phyloP scores from a whole-genome alignment of 1,140 invertebrate genomes.

The Drosophila eugracilis region DNA sequence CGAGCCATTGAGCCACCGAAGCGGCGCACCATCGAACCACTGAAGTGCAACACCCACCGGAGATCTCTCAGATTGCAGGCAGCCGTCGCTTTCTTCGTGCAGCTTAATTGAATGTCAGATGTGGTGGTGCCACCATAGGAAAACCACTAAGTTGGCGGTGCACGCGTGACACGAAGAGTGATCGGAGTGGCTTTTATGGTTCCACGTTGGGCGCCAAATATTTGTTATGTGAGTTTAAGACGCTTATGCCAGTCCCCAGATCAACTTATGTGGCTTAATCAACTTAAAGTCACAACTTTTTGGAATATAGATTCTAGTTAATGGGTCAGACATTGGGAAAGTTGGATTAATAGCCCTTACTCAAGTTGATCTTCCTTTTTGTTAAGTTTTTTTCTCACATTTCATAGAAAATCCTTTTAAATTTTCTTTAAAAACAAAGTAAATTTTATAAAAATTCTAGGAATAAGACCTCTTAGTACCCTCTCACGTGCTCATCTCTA shows the following conservation, averaged over 20 bases:
- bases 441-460: too few relatives aligned
- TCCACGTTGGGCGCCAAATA: conserved; percentile 8
- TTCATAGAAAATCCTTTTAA: too few relatives aligned
- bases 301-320: too few relatives aligned
- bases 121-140: conserved; percentile 26
- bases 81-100: conserved; percentile 47
- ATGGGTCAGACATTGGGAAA: too few relatives aligned
- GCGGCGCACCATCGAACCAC: conserved; percentile 32
- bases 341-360: too few relatives aligned
- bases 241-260: too few relatives aligned
- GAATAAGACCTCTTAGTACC: background rate
- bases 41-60: conserved; percentile 63
- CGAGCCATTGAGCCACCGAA: conserved; percentile 17
- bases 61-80: conserved; percentile 61
- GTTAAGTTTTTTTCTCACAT: too few relatives aligned
- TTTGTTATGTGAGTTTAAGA: background rate
- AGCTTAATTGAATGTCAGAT: conserved; percentile 73
- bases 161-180: conserved; percentile 22
- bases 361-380: too few relatives aligned
- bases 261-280: too few relatives aligned
- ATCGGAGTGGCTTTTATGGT: too few relatives aligned
- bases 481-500: conserved; percentile 18
- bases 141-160: conserved; percentile 1
- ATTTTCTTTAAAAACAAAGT: too few relatives aligned
- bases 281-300: too few relatives aligned